Conservation (phyloP, 2,888 invertebrate species). For the Hoplodrina blanda region DNA sequence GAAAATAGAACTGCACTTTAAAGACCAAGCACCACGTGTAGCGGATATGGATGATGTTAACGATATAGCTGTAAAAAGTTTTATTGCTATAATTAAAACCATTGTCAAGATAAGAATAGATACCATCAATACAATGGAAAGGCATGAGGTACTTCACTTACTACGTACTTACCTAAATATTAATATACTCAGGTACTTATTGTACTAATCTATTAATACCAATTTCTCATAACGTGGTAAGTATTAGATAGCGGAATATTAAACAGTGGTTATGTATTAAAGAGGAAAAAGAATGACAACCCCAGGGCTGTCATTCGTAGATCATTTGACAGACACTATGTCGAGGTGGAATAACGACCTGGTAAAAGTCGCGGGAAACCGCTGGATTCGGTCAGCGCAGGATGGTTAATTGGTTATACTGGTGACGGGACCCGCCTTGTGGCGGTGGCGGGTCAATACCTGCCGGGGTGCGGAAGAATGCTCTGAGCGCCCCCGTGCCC, state of each 20-base stretch:
- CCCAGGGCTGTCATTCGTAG: too few species aligned
- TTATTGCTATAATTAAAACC: conserved; percentile 13
- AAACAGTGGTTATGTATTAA: not conserved
- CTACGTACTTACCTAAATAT: not conserved
- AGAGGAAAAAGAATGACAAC: too few species aligned
- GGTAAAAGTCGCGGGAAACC: too few species aligned
- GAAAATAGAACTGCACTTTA: conserved; percentile 13
- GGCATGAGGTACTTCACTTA: conserved; percentile 1
- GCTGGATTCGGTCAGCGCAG: too few species aligned
- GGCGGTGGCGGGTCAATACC: too few species aligned
- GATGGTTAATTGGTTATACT: too few species aligned
- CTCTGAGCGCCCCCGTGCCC: too few species aligned
- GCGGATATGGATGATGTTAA: conserved; percentile 25
- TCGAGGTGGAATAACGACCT: too few species aligned
- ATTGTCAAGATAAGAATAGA: conserved; percentile 43
- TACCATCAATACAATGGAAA: conserved; percentile 23
- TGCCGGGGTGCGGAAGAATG: too few species aligned
- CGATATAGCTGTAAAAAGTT: conserved; percentile 20
- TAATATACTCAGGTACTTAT: conserved; percentile 1
- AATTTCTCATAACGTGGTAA: not conserved
- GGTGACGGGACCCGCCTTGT: too few species aligned
- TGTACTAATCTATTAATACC: conserved; percentile 17
- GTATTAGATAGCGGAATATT: not conserved
- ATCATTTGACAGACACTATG: too few species aligned
- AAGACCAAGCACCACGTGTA: conserved; percentile 18